Evolutionary conservation across 2,113 vertebrate genomes (phyloP).

Genomic region (Stegostoma tigrinum): DNA sequence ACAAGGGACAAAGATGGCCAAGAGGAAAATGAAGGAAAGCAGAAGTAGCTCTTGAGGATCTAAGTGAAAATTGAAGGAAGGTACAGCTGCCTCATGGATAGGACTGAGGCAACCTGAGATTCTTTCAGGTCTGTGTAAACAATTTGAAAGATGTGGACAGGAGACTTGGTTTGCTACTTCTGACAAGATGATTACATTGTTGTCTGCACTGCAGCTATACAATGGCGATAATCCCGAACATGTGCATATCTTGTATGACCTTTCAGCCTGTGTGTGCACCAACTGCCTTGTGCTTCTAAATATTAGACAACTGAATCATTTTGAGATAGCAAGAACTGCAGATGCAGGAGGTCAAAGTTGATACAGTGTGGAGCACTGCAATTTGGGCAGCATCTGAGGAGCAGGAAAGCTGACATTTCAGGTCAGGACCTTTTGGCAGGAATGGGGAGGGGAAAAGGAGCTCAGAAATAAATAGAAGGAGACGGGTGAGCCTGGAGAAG

Average conservation of each 20-base stretch:
- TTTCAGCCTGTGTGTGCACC: not conserved
- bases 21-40: not conserved
- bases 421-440: too few species aligned
- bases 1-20: not conserved
- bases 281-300: not conserved
- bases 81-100: not conserved
- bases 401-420: too few species aligned
- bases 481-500: too few species aligned
- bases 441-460: too few species aligned
- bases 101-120: not conserved
- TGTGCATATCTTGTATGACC: not conserved
- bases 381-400: too few species aligned
- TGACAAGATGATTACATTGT: not conserved
- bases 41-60: not conserved
- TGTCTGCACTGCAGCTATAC: not conserved
- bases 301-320: not conserved
- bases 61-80: not conserved
- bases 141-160: not conserved
- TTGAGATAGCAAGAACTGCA: not conserved
- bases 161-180: not conserved
- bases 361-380: too few species aligned
- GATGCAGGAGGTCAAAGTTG: too few species aligned
- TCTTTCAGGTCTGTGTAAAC: not conserved
- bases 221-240: not conserved
- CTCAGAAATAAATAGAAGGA: too few species aligned